Evolutionary conservation across 2,888 invertebrate genomes (phyloP).

Genomic region (Metacarcinus magister): DNA sequence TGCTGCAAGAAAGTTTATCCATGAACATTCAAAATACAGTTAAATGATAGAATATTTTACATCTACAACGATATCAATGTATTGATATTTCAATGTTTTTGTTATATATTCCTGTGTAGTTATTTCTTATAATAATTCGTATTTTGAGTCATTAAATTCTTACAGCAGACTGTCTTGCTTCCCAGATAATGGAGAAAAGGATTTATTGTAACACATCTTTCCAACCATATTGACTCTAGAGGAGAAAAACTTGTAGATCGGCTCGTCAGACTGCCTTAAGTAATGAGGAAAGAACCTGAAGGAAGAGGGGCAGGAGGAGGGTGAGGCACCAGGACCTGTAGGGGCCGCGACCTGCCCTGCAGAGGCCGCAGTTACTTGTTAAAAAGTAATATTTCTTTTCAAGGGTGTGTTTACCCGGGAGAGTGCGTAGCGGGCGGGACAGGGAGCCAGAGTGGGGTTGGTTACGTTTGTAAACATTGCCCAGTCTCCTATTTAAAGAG

Average conservation of each 20-base stretch:
- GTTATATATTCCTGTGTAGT: neutral
- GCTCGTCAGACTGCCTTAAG: neutral
- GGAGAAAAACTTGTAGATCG: neutral
- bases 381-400: slow-evolving; percentile 66
- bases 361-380: neutral
- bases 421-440: slow-evolving; percentile 46
- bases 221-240: neutral
- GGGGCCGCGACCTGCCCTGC: slow-evolving; percentile 2
- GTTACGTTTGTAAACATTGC: slow-evolving; percentile 67
- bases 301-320: neutral
- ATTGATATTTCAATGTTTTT: neutral
- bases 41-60: neutral
- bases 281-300: neutral
- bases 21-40: neutral
- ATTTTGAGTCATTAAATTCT: neutral
- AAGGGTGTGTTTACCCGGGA: slow-evolving; percentile 38
- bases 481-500: slow-evolving; percentile 37
- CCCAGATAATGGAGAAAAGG: neutral
- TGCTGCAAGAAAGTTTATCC: neutral
- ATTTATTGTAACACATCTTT: neutral
- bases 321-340: slow-evolving; percentile 7
- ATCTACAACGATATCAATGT: neutral
- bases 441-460: slow-evolving; percentile 42
- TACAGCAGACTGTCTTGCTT: neutral
- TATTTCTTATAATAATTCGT: slow-evolving; percentile 9